phyloP scores from a whole-genome alignment of 2,113 vertebrate species.

The Cettia cetti region DNA sequence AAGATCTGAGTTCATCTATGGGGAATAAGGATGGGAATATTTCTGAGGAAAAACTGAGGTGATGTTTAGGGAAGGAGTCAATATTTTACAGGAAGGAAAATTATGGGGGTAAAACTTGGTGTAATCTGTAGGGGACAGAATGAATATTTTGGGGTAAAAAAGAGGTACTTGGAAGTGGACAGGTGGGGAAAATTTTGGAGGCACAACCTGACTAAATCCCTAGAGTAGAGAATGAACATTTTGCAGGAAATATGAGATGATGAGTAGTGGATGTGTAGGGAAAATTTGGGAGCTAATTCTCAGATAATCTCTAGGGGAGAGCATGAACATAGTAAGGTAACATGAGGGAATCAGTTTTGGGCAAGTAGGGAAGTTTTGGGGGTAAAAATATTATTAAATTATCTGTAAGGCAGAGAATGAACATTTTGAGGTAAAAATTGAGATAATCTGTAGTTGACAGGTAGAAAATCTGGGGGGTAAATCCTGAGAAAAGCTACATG shows the following conservation, averaged over 20 bases:
- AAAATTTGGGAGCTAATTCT: neutral
- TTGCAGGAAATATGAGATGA: neutral
- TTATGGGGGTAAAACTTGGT: no score
- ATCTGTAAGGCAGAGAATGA: no score
- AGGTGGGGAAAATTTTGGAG: neutral
- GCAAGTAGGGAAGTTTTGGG: no score
- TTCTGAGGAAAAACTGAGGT: neutral
- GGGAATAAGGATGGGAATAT: neutral
- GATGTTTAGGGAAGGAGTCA: neutral
- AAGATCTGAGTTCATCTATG: neutral
- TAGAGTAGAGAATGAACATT: neutral
- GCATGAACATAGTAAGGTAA: no score
- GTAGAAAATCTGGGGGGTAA: no score
- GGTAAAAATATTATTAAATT: no score
- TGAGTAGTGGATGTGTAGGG: neutral
- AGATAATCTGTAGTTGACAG: neutral
- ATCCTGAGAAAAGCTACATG: no score
- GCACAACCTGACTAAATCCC: neutral
- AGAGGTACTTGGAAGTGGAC: neutral
- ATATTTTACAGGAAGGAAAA: neutral
- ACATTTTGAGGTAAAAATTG: neutral
- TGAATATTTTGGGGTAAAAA: neutral
- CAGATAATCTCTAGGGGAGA: no score
- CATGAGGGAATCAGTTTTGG: neutral
- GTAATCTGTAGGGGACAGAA: no score